Percentiles rank a stretch among this genome's conserved stretches.
These are phyloP conservation scores for Arvicanthis niloticus DNA, from an alignment of 2,113 vertebrate species.

Conservation along the genomic window DNA sequence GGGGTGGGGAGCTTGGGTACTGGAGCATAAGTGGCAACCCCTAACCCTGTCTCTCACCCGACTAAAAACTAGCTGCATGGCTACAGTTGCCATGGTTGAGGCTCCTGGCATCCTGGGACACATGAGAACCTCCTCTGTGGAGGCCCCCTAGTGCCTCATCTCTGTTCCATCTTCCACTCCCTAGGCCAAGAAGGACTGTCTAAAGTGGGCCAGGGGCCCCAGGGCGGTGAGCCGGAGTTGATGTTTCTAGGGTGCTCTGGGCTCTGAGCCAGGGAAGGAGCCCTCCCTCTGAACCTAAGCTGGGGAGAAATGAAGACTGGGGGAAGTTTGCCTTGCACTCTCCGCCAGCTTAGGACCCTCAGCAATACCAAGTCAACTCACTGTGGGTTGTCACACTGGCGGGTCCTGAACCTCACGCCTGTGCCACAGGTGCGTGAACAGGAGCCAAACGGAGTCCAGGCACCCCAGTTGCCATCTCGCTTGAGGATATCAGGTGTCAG, in stretches of 20 bases:
- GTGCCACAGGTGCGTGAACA: conserved; percentile 96
- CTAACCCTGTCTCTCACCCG: not conserved
- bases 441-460: conserved; percentile 97
- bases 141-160: not conserved
- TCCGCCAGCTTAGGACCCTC: not conserved
- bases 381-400: conserved; percentile 96
- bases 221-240: not conserved
- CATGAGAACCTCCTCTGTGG: not conserved
- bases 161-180: not conserved
- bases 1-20: fast-evolving
- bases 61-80: not conserved
- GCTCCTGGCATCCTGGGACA: not conserved
- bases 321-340: no score
- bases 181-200: not conserved
- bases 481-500: conserved; percentile 96
- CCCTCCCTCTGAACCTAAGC: not conserved
- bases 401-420: conserved; percentile 95
- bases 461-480: conserved; percentile 97
- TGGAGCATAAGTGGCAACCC: no score
- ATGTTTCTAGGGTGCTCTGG: not conserved
- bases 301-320: no score
- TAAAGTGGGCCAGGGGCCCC: not conserved
- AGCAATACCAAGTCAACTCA: conserved; percentile 82
- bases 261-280: not conserved
- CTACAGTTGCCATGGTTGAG: not conserved